Conservation (phyloP, 2,888 invertebrate genomes). For the Leucophenga montana region DNA sequence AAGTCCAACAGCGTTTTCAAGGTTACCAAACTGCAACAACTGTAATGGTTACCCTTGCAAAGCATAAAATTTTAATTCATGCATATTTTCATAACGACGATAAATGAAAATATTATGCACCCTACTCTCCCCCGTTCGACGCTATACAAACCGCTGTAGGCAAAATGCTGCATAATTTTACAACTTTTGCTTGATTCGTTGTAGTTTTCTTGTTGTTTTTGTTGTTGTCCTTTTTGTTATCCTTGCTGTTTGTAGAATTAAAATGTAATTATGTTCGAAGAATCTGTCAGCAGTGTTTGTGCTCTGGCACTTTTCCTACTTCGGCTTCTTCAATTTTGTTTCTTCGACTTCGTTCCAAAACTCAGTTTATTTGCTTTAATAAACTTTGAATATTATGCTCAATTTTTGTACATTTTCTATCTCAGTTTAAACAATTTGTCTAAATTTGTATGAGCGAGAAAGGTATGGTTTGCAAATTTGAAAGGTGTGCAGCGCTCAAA, state of each 20-base stretch:
- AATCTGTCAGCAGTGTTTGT: neutral
- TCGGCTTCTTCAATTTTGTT: too few species aligned
- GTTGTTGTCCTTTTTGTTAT: slow-evolving; percentile 49
- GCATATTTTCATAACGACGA: slow-evolving; percentile 44
- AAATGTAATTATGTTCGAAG: slow-evolving; percentile 59
- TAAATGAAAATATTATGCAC: slow-evolving; percentile 1
- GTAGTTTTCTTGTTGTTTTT: slow-evolving; percentile 40
- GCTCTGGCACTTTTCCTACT: too few species aligned
- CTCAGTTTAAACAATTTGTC: too few species aligned
- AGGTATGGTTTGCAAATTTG: too few species aligned
- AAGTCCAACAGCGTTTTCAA: too few species aligned
- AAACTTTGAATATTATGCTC: neutral
- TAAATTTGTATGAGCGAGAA: too few species aligned
- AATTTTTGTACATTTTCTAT: too few species aligned
- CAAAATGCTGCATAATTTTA: slow-evolving; percentile 24
- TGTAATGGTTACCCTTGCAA: slow-evolving; percentile 38
- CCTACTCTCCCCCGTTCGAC: neutral
- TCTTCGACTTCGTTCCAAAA: too few species aligned
- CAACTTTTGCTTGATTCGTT: slow-evolving; percentile 27
- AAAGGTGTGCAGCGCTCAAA: too few species aligned
- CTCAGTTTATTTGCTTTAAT: neutral
- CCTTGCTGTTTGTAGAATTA: slow-evolving; percentile 54
- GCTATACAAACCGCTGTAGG: neutral
- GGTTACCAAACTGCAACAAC: slow-evolving; percentile 51
- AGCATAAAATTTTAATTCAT: slow-evolving; percentile 64